Evolutionary conservation across 2,113 vertebrate genomes (phyloP).

Genomic region (Probosciger aterrimus): DNA sequence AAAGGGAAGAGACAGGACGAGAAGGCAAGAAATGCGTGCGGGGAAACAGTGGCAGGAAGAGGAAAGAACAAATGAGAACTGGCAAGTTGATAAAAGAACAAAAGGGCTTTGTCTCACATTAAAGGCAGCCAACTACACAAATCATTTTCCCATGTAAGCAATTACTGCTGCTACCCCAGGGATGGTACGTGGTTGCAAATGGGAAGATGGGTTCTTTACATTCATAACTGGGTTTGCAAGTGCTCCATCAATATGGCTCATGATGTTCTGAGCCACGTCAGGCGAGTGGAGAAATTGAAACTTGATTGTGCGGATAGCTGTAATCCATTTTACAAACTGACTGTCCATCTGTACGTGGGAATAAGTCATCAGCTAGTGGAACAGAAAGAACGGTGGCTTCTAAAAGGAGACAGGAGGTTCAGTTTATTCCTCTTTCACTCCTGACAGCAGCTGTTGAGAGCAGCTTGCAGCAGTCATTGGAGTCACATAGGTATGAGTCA

Average conservation of each 20-base stretch:
- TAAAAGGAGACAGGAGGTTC: neutral
- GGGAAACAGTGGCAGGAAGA: constrained; percentile 27
- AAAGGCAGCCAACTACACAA: constrained; percentile 23
- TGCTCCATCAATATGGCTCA: neutral
- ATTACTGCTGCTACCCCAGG: neutral
- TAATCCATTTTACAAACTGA: neutral
- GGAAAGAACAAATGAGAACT: constrained; percentile 49
- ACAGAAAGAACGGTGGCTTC: constrained; percentile 10
- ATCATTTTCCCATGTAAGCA: constrained; percentile 19
- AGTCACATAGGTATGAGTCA: constrained; percentile 34
- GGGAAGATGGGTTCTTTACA: neutral
- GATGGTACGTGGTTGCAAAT: neutral
- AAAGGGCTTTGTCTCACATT: constrained; percentile 47
- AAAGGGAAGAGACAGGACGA: constrained; percentile 1
- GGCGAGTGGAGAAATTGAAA: neutral
- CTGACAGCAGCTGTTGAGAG: constrained; percentile 8
- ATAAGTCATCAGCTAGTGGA: neutral
- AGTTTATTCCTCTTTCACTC: constrained; percentile 16
- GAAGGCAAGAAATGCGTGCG: neutral
- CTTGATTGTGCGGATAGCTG: neutral
- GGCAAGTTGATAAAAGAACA: constrained; percentile 46
- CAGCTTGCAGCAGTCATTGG: neutral
- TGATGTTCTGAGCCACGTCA: neutral
- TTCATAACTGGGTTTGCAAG: neutral
- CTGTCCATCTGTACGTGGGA: neutral